A percentile compares a stretch with the other conserved stretches of the same genome.
Evolutionary conservation across 2,888 invertebrate species (phyloP).

Genomic region (Mellilla xanthometata): DNA sequence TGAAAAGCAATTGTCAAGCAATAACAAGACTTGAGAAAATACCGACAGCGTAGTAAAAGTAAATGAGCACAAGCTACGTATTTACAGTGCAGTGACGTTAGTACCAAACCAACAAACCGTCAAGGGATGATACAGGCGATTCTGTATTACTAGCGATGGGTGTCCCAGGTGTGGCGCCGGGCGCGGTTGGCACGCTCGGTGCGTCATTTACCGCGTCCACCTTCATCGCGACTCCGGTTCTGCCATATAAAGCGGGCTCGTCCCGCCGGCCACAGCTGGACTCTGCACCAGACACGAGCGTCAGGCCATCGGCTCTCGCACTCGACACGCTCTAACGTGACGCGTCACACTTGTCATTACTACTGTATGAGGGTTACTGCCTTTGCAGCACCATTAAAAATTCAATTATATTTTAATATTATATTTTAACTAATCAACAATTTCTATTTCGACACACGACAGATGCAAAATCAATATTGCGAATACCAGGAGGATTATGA

Average conservation of each 20-base stretch:
- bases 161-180: slow-evolving; percentile 49
- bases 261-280: slow-evolving; percentile 50
- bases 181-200: slow-evolving; percentile 53
- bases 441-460: too few relatives aligned
- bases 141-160: slow-evolving; percentile 70
- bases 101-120: slow-evolving; percentile 70
- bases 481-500: too few relatives aligned
- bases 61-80: too few relatives aligned
- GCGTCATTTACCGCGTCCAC: slow-evolving; percentile 62
- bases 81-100: slow-evolving; percentile 39
- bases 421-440: too few relatives aligned
- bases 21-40: too few relatives aligned
- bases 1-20: too few relatives aligned
- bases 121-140: slow-evolving; percentile 71
- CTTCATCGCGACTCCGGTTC: slow-evolving; percentile 54
- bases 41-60: too few relatives aligned
- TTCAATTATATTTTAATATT: too few relatives aligned
- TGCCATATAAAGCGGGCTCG: slow-evolving; percentile 55
- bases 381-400: too few relatives aligned
- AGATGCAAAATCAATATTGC: too few relatives aligned
- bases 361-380: too few relatives aligned
- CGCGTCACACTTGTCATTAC: neutral
- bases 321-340: slow-evolving; percentile 33
- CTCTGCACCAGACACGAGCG: slow-evolving; percentile 67
- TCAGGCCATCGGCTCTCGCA: slow-evolving; percentile 48